Base-by-base conservation (phyloP, 2,113 vertebrate genomes). In the Cromileptes altivelis region DNA sequence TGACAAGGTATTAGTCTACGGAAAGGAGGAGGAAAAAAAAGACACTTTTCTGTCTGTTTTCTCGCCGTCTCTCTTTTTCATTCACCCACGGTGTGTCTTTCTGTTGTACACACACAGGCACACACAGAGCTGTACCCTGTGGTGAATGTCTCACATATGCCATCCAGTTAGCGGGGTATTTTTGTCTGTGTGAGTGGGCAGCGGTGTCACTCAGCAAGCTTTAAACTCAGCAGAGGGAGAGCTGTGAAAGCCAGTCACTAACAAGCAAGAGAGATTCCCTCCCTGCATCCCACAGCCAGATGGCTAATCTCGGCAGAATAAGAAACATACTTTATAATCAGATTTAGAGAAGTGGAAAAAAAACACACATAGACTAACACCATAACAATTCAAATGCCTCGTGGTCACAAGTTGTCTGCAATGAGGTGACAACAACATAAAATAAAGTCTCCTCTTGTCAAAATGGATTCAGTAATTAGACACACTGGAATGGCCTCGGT, bases 151-250 rank as follows among this genome's bases (percentile, higher is more conserved):
- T 93, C 87, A 71, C 90, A 94, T 93, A 91, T 93, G 93, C 89
- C 92, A 91, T 92, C 90, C 90, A 90, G 89, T 92, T 92, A 91
- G 85, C 77, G 70, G 86, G 89, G 84, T 91, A 92, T 92, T 93
- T 93, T 92, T 88, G 94, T 93, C 89, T 87, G 84, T 86, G 87
- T 86, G 91, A 94, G 91, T 94, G 93, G 92, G 92, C 89, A 94
- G 91, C 75, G 67, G 92, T 94, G 90, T 94, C 91, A 92, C 85
- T 93, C 92, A 90, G 82, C 75, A 33, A 85, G 84, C 90, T 93
- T 89, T 93, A 90, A 92, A 91, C 88, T 86, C 84, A 87, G 90
- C 80, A 58, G 87, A 88, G 86, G 90, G 90, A 91, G 91, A 92
- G 90, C 92, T 89, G 90, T 91, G 90, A 92, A 94, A 93, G 85